Evolutionary conservation across 2,113 vertebrate species (phyloP), one percentile per base, ranked within the genome.

Genomic region (Triplophysa siluroides): DNA sequence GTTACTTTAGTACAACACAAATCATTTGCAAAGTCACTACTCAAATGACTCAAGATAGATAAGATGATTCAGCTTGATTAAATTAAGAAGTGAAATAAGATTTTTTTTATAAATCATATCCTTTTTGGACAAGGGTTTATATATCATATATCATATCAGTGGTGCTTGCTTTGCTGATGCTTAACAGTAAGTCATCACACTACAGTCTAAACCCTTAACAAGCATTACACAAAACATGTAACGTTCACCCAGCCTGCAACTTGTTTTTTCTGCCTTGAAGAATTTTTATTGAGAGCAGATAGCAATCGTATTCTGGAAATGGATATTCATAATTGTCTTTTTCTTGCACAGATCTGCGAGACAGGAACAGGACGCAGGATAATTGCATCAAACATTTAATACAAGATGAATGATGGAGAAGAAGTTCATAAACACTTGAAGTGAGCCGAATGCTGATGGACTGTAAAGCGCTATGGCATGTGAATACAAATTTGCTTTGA

Each of bases 191-290:
- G 16, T 50, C 1, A 2, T 11, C 26, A 52, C 68, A 50, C 24
- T 41, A 18, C 21, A 50, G 4, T 45, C 2, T 24, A 16, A 47
- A 24, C 21, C n/a, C 21, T 45, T 68, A 33, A 33, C 14, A 54
- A 33, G 24, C 1, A 16, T 52, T 2, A 14, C 41, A 43, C 23
- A 70, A 67, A 38, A 82, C 41, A 64, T 61, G 62, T 84, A 88
- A 90, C 88, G 76, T 69, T 75, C 79, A 74, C 90, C 89, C 81
- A 89, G 77, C 2, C 8, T 68, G n/a, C 45, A 78, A 68, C 73
- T 71, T 85, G 81, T 79, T 81, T 67, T 63, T 11, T 54, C 58
- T 69, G 76, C 68, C 58, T 62, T 43, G n/a, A 77, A 45, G 26
- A 52, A 16, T 56, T 54, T 64, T 52, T 62, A 84, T 38, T 68